phyloP scores from a whole-genome alignment of 1,140 invertebrate species.

The Tetramorium alpestre region DNA sequence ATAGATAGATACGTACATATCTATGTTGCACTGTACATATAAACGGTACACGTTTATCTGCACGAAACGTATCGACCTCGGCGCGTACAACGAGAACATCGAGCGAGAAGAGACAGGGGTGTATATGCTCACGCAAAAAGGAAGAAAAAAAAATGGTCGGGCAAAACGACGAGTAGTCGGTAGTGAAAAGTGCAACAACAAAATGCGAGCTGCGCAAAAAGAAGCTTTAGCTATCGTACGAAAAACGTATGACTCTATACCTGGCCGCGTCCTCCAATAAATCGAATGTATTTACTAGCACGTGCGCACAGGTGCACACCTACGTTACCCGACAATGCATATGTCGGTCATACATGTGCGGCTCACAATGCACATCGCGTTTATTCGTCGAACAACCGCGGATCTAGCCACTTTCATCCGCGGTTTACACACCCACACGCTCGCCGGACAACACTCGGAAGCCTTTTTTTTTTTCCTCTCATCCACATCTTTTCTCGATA shows the following conservation, averaged over 20 bases:
- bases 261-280: constrained; percentile 70
- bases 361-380: constrained; percentile 71
- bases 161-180: constrained; percentile 50
- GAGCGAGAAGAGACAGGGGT: constrained; percentile 15
- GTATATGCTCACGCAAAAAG: constrained; percentile 26
- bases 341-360: constrained; percentile 16
- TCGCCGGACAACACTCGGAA: constrained; percentile 1
- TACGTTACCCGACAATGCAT: neutral
- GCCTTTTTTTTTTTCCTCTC: constrained; percentile 24
- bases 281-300: constrained; percentile 74
- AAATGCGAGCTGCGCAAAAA: constrained; percentile 68
- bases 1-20: constrained; percentile 8
- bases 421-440: constrained; percentile 62
- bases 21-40: neutral
- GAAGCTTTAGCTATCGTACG: constrained; percentile 71
- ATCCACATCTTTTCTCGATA: constrained; percentile 64
- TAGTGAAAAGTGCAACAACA: constrained; percentile 66
- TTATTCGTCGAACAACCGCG: constrained; percentile 66
- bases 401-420: constrained; percentile 72
- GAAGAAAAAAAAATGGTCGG: neutral
- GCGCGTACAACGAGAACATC: constrained; percentile 17
- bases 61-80: constrained; percentile 48
- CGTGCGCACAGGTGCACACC: neutral
- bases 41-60: constrained; percentile 28
- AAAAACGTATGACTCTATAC: constrained; percentile 68